Percentiles rank a stretch among this genome's conserved stretches.
These are phyloP conservation scores for Criorhina ranunculi DNA, from an alignment of 2,888 invertebrate species.

Conservation along the genomic window DNA sequence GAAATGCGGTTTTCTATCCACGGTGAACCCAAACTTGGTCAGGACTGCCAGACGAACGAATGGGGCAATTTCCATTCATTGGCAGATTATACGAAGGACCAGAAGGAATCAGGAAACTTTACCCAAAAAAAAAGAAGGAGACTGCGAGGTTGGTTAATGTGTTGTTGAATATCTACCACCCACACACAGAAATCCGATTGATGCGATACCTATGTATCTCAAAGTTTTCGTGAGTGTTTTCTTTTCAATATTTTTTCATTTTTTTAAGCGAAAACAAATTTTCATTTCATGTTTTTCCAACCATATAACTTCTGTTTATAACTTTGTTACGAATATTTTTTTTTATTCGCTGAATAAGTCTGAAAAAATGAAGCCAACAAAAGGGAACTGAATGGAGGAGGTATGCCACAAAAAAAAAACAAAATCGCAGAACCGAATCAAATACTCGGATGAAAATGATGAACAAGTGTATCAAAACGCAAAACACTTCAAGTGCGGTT, in stretches of 20 bases:
- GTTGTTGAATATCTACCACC: slow-evolving; percentile 5
- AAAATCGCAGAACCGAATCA: not conserved
- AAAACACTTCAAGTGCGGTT: slow-evolving; percentile 68
- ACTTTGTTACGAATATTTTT: slow-evolving; percentile 55
- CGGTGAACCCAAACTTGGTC: slow-evolving; percentile 41
- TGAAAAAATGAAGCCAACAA: slow-evolving; percentile 31
- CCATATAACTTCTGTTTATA: slow-evolving; percentile 58
- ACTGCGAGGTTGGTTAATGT: slow-evolving; percentile 11
- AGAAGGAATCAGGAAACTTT: slow-evolving; percentile 24
- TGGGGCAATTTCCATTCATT: slow-evolving; percentile 58
- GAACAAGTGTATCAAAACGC: slow-evolving; percentile 63
- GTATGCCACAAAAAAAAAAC: not conserved
- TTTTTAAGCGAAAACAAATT: slow-evolving; percentile 2
- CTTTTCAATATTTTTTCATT: not conserved
- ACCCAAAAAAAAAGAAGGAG: slow-evolving; percentile 1
- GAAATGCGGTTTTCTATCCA: slow-evolving; percentile 48
- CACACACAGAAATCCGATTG: not conserved
- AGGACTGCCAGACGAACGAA: slow-evolving; percentile 4
- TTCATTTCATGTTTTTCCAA: slow-evolving; percentile 61
- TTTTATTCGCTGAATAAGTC: slow-evolving; percentile 28
- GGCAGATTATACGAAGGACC: slow-evolving; percentile 46
- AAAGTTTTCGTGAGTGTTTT: slow-evolving; percentile 12
- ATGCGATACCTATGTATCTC: slow-evolving; percentile 2
- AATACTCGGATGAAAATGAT: slow-evolving; percentile 42
- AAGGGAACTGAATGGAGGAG: not conserved